Base-by-base conservation (phyloP, 2,888 invertebrate genomes). In the Ochropleura leucogaster region DNA sequence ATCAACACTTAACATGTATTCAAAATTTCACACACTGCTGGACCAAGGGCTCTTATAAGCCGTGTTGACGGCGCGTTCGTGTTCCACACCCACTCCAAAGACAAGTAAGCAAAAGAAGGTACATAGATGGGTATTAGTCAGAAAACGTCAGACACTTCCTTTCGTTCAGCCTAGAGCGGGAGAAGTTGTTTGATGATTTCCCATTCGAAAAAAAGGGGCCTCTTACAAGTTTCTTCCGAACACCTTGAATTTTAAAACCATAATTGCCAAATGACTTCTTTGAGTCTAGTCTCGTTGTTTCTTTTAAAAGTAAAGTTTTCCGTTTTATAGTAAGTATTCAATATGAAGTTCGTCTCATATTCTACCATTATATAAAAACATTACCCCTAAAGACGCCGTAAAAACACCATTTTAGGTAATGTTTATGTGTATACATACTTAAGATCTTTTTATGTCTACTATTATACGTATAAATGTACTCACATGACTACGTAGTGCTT, bases 371-470 rank as follows among this genome's bases (percentile, higher is more conserved):
- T 20, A 63, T 46, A 49, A 55, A 79, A 73, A 12, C 55, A 80
- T 65, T 53, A 55, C 49, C 65, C 16, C 40, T 74, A 60, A 64
- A 53, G 76, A 65, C 47, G 75, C 53, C 49, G 20, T 75, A 62
- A 75, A 47, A 59, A 49, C 60, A 49, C 62, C 40, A 46, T 77
- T 77, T 62, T 55, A 44, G 16, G 62, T 75, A 74, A 81, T 53
- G 60, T 81, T 77, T 80, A 80, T 49, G 59, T 59, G 47, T 64
- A 65, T 53, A 18, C 5, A 16, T 66, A 44, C 12, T 44, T 14
- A 57, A 49, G n/a, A 66, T 62, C 55, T 77, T 82, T 82, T 81
- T 55, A 77, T 62, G 77, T 49, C 1, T 44, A 20, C 40, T 49
- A 62, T 49, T 74, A 80, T 75, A 49, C 10, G 14, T 60, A 40